These are phyloP conservation scores for Seriola aureovittata DNA, from an alignment of 2,113 vertebrate genomes.

Conservation along the genomic window DNA sequence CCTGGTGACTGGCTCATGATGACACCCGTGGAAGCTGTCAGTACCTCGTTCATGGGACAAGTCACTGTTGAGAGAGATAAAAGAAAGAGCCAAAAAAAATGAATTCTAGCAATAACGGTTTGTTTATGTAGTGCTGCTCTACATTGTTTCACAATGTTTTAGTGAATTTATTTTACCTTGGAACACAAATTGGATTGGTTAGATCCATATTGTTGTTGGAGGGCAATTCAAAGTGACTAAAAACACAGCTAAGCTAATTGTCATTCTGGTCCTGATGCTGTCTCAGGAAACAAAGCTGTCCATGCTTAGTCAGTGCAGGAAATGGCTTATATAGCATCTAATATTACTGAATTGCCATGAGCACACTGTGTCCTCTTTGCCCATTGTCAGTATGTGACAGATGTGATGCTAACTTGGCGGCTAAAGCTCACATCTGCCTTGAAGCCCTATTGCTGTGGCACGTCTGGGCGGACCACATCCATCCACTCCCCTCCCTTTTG, in stretches of 20 bases:
- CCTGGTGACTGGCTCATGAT: conserved; percentile 96
- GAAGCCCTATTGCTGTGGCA: conserved; percentile 23
- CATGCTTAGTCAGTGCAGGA: conserved; percentile 20
- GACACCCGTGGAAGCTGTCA: conserved; percentile 92
- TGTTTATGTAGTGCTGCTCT: neutral
- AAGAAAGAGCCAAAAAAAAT: neutral
- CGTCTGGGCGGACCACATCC: conserved; percentile 23
- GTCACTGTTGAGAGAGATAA: conserved; percentile 84
- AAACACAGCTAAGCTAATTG: conserved; percentile 60
- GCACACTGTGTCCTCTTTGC: conserved; percentile 18
- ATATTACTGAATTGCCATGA: conserved; percentile 26
- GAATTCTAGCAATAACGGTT: neutral
- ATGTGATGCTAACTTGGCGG: conserved; percentile 32
- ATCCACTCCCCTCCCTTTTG: conserved; percentile 3
- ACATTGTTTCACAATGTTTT: neutral
- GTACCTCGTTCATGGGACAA: conserved; percentile 93
- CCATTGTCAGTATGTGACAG: conserved; percentile 23
- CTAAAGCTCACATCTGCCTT: conserved; percentile 35
- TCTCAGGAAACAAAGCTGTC: conserved; percentile 51
- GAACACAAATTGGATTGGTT: conserved; percentile 44
- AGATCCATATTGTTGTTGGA: conserved; percentile 46
- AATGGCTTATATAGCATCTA: conserved; percentile 8
- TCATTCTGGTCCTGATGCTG: conserved; percentile 53
- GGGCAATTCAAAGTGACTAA: conserved; percentile 62
- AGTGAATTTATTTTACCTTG: conserved; percentile 38